Percentiles rank a stretch among this genome's conserved stretches.
Evolutionary conservation across 2,888 invertebrate species (phyloP).

Genomic region (Ernsta delagoae): DNA sequence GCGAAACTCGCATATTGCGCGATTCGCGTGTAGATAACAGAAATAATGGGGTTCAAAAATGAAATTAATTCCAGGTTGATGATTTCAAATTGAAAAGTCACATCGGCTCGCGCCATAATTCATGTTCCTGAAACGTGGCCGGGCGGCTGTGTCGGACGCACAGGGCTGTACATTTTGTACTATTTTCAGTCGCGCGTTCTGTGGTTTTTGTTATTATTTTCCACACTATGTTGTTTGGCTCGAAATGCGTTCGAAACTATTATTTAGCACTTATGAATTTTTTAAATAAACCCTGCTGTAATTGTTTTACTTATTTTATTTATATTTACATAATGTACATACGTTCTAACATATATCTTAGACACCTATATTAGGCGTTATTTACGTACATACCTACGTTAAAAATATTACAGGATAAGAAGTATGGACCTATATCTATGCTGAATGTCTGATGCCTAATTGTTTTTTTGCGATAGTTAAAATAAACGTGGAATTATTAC

Average conservation of each 20-base stretch:
- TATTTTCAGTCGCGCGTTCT: constrained; percentile 29
- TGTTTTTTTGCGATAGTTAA: neutral
- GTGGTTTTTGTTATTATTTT: neutral
- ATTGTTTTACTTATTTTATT: neutral
- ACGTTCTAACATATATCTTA: too few relatives aligned
- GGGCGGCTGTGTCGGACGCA: constrained; percentile 80
- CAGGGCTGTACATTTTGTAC: constrained; percentile 62
- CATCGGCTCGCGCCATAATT: constrained; percentile 84
- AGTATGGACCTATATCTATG: too few relatives aligned
- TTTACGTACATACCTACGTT: too few relatives aligned
- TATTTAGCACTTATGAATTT: neutral
- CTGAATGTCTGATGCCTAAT: too few relatives aligned
- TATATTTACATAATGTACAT: neutral
- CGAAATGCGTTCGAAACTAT: neutral
- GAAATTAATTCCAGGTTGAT: constrained; percentile 86
- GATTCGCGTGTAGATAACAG: constrained; percentile 81
- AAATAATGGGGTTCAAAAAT: constrained; percentile 85
- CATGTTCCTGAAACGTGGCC: constrained; percentile 84
- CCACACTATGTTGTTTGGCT: neutral
- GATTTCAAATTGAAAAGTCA: constrained; percentile 86
- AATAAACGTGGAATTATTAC: neutral
- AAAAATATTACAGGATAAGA: too few relatives aligned
- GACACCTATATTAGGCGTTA: too few relatives aligned
- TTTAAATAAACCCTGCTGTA: too few relatives aligned
- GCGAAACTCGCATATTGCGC: constrained; percentile 81